Base-by-base conservation (phyloP, 2,797 vertebrate genomes). In the Gallinago stenura region DNA sequence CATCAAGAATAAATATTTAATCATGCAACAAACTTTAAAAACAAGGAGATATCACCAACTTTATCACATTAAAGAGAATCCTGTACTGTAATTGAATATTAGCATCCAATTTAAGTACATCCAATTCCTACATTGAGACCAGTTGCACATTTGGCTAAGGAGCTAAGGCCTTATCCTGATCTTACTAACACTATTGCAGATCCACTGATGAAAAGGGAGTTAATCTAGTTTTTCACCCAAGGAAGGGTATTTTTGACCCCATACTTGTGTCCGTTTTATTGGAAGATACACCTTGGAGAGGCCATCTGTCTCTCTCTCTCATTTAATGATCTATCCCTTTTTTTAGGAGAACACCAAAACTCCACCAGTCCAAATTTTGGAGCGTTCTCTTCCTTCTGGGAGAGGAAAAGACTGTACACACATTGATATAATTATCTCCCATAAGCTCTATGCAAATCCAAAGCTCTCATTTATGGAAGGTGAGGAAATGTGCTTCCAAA, bases 1-100 rank as follows among this genome's bases (percentile, higher is more conserved):
- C 8, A 83, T 39, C 30, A 60, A 26, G 56, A 91, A 93, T 56
- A 89, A 87, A 88, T 89, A 89, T 53, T 84, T 89, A 64, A 82
- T 51, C 51, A n/a, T 24, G 9, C n/a, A 69, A 76, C 56, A 84
- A 87, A 33, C 65, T 77, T 91, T n/a, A 79, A 85, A 78, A 62
- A 45, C 31, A 80, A 39, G n/a, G 21, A 6, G 7, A 56, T 48
- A n/a, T 75, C 75, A 64, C 14, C 19, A 88, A 81, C 21, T 51
- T 46, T 54, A 50, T 20, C 11, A 26, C 18, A 46, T 76, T 37
- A 43, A 60, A 89, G 72, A 75, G 15, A 81, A 72, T 64, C 16
- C 10, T 53, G 11, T 60, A 17, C 35, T 37, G 24, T 37, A 60
- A 39, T 12, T 30, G 51, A 30, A 12, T 31, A 54, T 54, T 54